phyloP scores from a whole-genome alignment of 2,888 invertebrate species.

The Eristalis pertinax region DNA sequence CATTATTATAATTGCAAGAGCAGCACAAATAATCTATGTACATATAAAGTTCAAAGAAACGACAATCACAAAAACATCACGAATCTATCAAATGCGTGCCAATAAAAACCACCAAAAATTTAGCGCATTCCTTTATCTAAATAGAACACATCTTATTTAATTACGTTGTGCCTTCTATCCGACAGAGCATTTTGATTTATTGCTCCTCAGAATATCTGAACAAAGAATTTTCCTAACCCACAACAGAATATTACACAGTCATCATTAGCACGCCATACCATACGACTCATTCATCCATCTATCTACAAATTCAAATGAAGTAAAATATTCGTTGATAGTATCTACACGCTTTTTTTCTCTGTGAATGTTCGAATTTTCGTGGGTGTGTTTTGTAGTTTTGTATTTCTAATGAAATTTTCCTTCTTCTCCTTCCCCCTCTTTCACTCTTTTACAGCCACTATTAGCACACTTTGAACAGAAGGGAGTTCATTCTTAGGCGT shows the following conservation, averaged over 20 bases:
- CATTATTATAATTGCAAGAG: neutral
- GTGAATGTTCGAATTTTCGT: conserved; percentile 1
- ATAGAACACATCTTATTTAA: conserved; percentile 7
- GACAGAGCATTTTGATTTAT: neutral
- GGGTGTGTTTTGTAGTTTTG: conserved; percentile 16
- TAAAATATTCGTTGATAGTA: neutral
- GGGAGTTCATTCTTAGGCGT: neutral
- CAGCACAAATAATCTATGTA: neutral
- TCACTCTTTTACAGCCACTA: no score
- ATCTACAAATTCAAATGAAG: neutral
- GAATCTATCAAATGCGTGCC: neutral
- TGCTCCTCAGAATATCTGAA: neutral
- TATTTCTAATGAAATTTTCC: neutral
- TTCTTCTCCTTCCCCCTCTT: neutral
- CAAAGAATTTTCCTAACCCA: neutral
- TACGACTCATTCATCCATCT: neutral
- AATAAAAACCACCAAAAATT: neutral
- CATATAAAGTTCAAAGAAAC: neutral
- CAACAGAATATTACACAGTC: neutral
- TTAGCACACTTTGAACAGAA: no score
- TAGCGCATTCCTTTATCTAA: neutral
- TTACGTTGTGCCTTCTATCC: neutral
- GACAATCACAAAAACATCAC: neutral
- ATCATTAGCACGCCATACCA: neutral
- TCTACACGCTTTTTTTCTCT: neutral